Conservation (phyloP, 2,888 invertebrate species). For the Parnassius orleans region DNA sequence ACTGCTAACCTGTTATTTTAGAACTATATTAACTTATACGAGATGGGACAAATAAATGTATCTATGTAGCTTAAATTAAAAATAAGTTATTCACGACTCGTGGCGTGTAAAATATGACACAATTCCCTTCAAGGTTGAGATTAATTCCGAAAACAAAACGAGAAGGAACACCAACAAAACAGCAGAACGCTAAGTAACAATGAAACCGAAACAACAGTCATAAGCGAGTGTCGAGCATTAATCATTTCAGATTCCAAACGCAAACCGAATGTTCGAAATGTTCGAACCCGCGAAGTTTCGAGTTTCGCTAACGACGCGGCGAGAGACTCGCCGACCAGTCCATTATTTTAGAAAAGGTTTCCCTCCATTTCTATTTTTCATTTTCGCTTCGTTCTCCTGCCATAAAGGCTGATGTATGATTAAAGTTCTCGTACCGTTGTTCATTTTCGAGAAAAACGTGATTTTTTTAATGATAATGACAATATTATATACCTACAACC, state of each 20-base stretch:
- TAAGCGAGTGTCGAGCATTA: slow-evolving; percentile 47
- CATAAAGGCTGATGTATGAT: slow-evolving; percentile 59
- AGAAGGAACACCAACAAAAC: slow-evolving; percentile 8
- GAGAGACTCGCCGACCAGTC: slow-evolving; percentile 62
- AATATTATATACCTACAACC: too few species aligned
- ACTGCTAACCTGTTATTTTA: too few species aligned
- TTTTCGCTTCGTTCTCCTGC: slow-evolving; percentile 47
- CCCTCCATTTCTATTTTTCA: slow-evolving; percentile 49
- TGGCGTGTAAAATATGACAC: slow-evolving; percentile 28
- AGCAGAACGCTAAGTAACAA: slow-evolving; percentile 30
- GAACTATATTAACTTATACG: too few species aligned
- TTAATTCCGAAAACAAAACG: slow-evolving; percentile 23
- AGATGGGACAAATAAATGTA: neutral
- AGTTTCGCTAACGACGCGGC: slow-evolving; percentile 64
- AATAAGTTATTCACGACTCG: neutral
- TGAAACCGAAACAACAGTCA: slow-evolving; percentile 43
- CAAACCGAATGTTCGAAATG: slow-evolving; percentile 40
- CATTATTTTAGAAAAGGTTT: slow-evolving; percentile 72
- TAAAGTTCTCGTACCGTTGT: slow-evolving; percentile 50
- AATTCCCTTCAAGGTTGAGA: slow-evolving; percentile 3
- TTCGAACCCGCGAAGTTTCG: slow-evolving; percentile 52
- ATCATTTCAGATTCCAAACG: slow-evolving; percentile 57
- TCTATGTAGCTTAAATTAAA: too few species aligned
- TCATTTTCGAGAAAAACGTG: slow-evolving; percentile 26
- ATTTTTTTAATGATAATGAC: too few species aligned